Evolutionary conservation across 2,113 vertebrate genomes (phyloP).

Genomic region (Leptosomus discolor): DNA sequence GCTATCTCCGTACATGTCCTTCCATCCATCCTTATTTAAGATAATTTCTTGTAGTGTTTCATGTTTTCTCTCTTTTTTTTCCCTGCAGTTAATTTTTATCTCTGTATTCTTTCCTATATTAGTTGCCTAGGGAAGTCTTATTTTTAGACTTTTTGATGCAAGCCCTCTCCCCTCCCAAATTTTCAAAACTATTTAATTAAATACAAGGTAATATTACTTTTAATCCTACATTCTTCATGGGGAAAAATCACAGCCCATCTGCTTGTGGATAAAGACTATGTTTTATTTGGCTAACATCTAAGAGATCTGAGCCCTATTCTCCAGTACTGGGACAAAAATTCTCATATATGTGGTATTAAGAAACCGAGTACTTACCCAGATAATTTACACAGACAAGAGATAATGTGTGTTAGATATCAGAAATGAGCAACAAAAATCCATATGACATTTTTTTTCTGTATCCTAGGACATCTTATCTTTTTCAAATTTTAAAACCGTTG

Average conservation of each 20-base stretch:
- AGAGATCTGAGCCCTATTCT: neutral
- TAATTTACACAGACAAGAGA: neutral
- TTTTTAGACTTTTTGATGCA: neutral
- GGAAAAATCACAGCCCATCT: neutral
- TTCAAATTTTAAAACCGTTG: neutral
- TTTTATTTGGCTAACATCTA: neutral
- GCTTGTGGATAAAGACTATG: neutral
- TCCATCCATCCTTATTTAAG: neutral
- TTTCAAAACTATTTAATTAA: neutral
- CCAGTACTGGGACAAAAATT: neutral
- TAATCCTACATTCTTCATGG: neutral
- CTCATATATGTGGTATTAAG: neutral
- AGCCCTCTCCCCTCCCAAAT: neutral
- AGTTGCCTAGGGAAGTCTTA: neutral
- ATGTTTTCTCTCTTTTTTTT: neutral
- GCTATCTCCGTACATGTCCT: neutral
- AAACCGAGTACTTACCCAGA: neutral
- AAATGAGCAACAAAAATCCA: neutral
- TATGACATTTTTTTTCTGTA: neutral
- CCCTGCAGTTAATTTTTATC: neutral
- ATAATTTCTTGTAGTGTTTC: neutral
- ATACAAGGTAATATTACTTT: neutral
- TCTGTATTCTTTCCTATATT: neutral
- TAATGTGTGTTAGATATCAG: neutral
- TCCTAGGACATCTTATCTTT: neutral